These are phyloP conservation scores for Hydrochoerus hydrochaeris DNA, from an alignment of 2,113 vertebrate genomes.

Conservation along the genomic window DNA sequence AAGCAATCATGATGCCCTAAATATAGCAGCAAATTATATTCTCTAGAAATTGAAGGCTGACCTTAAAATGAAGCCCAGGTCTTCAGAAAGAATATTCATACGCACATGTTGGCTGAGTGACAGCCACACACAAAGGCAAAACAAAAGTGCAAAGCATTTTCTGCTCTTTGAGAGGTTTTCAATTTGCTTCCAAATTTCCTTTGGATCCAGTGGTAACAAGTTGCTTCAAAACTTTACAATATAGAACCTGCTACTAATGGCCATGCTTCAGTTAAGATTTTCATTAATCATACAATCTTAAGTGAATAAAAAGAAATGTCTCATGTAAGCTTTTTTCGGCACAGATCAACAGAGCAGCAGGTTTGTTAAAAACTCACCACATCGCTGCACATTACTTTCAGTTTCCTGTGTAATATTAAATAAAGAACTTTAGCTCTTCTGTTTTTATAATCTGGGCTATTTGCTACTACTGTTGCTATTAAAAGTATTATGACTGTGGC, in stretches of 20 bases:
- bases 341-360: constrained; percentile 18
- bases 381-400: constrained; percentile 58
- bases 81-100: constrained; percentile 76
- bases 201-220: background rate
- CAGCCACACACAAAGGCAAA: constrained; percentile 21
- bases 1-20: constrained; percentile 80
- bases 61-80: constrained; percentile 83
- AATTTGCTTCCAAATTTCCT: constrained; percentile 45
- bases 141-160: constrained; percentile 35
- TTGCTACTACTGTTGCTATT: constrained; percentile 43
- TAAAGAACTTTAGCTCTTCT: constrained; percentile 39
- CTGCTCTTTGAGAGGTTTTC: constrained; percentile 1
- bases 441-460: background rate
- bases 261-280: constrained; percentile 14
- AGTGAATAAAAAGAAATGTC: constrained; percentile 49
- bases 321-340: constrained; percentile 14
- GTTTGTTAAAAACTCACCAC: constrained; percentile 36
- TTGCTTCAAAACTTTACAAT: background rate
- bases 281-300: constrained; percentile 38
- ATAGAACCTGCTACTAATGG: constrained; percentile 34
- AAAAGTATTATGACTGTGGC: background rate
- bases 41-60: constrained; percentile 84
- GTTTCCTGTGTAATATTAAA: constrained; percentile 77
- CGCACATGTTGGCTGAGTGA: constrained; percentile 51
- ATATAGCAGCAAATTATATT: constrained; percentile 85